Base-by-base conservation (phyloP, 2,113 vertebrate genomes). In the Crypturellus undulatus region DNA sequence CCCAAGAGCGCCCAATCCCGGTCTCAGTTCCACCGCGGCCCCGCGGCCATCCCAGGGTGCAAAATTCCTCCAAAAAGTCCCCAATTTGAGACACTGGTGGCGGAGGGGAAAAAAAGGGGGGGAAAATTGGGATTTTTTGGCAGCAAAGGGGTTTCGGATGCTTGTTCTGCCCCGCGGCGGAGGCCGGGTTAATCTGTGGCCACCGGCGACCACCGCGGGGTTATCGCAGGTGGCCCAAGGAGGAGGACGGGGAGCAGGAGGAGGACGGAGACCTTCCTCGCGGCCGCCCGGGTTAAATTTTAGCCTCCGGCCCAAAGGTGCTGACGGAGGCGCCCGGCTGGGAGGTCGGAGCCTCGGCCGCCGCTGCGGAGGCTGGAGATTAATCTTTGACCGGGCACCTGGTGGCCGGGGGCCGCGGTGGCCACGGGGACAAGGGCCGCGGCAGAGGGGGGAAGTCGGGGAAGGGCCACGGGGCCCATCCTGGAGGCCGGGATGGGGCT, bases 311-410 rank as follows among this genome's bases (percentile, higher is more conserved):
- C 5, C 2, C 0, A 36, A 82, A 88, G 90, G 38, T 76, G 90
- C 72, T 87, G 90, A 40, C 76, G 1, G 89, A 38, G 36, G 47
- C 9, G 69, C 12, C 73, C 51, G 3, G 64, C 26, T 24, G 26
- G 26, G 51, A 26, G 77, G 68, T 94, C 92, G 90, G 59, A 25
- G 7, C 62, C 4, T 91, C 68, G 84, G 45, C 75, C 42, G 0
- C 18, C 5, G n/a, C 28, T 40, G 70, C 47, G 17, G 9, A 25
- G 47, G 21, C 54, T 6, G 19, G 34, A 80, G 86, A 64, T 95
- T 95, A 95, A 95, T 95, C 79, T 90, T 93, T 95, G 82, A 92
- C 25, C 69, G 64, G 83, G 63, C 56, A 8, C 4, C 3, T 26
- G 89, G 51, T 18, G 72, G 78, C 40, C 87, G 90, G 91, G 88